These are phyloP conservation scores for Plumapathes pennacea DNA, from an alignment of 92 coral and sea anemone genomes.

Conservation along the genomic window DNA sequence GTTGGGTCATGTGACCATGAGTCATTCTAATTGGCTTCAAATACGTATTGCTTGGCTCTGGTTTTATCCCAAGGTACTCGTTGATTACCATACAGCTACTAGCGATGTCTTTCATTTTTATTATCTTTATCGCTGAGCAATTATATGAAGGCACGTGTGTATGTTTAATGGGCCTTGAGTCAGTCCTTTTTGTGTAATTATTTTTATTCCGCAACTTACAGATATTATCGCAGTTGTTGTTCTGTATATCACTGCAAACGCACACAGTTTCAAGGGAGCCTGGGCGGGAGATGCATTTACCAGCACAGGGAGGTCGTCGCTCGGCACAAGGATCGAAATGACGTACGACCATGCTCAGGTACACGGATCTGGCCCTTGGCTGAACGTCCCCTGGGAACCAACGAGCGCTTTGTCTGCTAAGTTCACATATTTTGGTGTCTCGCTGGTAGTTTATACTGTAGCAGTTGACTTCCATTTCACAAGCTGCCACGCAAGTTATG, in stretches of 20 bases:
- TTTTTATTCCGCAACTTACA: slow-evolving; percentile 1
- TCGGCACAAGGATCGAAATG: slow-evolving; percentile 46
- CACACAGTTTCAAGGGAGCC: slow-evolving; percentile 48
- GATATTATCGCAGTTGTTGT: neutral
- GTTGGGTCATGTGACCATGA: too few species aligned
- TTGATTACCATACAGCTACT: too few species aligned
- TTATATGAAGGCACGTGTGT: too few species aligned
- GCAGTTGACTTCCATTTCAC: slow-evolving; percentile 54
- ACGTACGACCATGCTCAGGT: slow-evolving; percentile 56
- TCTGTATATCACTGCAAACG: slow-evolving; percentile 31
- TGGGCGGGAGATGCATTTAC: slow-evolving; percentile 38
- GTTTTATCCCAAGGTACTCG: too few species aligned
- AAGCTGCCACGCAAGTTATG: slow-evolving; percentile 48
- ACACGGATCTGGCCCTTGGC: slow-evolving; percentile 38
- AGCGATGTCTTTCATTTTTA: too few species aligned
- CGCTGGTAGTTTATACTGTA: slow-evolving; percentile 59
- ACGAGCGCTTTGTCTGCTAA: slow-evolving; percentile 54
- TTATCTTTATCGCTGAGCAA: too few species aligned
- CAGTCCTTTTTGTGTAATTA: neutral
- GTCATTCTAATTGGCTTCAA: too few species aligned
- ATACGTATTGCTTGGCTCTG: too few species aligned
- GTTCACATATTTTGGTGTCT: slow-evolving; percentile 43
- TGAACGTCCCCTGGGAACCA: slow-evolving; percentile 37
- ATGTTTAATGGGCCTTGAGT: too few species aligned
- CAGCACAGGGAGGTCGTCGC: slow-evolving; percentile 41